These are phyloP conservation scores for Sus cebifrons DNA, from an alignment of 2,797 vertebrate species.

Conservation along the genomic window DNA sequence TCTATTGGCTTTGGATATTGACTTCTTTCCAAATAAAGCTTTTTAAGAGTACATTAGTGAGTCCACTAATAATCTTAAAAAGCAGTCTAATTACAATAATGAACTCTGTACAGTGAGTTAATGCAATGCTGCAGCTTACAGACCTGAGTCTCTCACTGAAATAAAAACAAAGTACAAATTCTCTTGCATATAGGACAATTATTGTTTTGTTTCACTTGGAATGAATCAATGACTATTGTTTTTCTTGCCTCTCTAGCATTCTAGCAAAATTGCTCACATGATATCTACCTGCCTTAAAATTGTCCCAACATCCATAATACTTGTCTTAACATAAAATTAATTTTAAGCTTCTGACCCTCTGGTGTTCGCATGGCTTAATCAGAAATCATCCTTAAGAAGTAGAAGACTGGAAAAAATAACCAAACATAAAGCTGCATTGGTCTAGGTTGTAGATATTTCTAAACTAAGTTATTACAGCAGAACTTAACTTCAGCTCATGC, in stretches of 20 bases:
- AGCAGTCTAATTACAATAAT: slow-evolving; percentile 90
- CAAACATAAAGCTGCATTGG: background rate
- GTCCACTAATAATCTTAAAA: slow-evolving; percentile 91
- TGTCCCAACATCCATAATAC: background rate
- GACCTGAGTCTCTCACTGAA: slow-evolving; percentile 79
- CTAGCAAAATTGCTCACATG: slow-evolving; percentile 24
- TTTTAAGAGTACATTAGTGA: slow-evolving; percentile 92
- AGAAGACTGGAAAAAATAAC: background rate
- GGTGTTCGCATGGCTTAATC: background rate
- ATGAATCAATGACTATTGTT: slow-evolving; percentile 49
- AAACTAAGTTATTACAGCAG: background rate
- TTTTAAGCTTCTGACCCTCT: background rate
- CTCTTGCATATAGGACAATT: background rate
- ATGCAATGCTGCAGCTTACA: slow-evolving; percentile 68
- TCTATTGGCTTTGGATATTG: slow-evolving; percentile 91
- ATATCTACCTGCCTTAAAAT: slow-evolving; percentile 22
- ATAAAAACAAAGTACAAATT: slow-evolving; percentile 77
- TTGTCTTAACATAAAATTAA: slow-evolving; percentile 51
- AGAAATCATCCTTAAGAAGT: background rate
- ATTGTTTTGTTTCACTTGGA: background rate
- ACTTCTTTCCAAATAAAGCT: slow-evolving; percentile 91
- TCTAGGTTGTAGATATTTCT: slow-evolving; percentile 42
- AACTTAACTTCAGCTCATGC: background rate
- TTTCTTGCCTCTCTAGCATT: slow-evolving; percentile 59
- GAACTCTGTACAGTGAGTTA: slow-evolving; percentile 86